Conservation (phyloP, 37 sponge, comb jelly and placozoan genomes). For the Amphimedon queenslandica region DNA sequence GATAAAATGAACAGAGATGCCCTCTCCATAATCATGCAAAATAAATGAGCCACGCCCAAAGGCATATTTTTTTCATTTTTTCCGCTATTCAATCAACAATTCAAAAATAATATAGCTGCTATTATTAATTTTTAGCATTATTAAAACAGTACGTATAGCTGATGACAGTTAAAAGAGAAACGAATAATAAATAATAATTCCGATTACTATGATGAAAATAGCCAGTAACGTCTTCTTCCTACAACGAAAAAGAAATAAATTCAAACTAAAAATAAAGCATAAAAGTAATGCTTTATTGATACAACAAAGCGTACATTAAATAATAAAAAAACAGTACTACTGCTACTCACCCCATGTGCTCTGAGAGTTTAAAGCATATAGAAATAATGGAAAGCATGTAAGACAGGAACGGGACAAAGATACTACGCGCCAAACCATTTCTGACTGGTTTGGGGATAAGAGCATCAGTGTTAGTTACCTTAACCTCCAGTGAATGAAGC, state of each 20-base stretch:
- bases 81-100: too few relatives aligned
- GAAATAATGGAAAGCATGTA: neutral
- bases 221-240: neutral
- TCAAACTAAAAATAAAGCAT: too few relatives aligned
- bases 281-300: too few relatives aligned
- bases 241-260: neutral
- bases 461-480: neutral
- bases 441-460: neutral
- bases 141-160: neutral
- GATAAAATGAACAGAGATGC: too few relatives aligned
- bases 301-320: neutral
- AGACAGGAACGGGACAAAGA: neutral
- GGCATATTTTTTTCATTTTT: too few relatives aligned
- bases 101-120: too few relatives aligned
- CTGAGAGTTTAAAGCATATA: neutral
- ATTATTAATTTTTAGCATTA: too few relatives aligned
- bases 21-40: too few relatives aligned
- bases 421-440: neutral
- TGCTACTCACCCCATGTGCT: neutral
- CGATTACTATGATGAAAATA: neutral
- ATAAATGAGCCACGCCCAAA: too few relatives aligned
- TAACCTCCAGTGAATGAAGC: neutral
- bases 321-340: neutral
- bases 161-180: neutral
- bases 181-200: neutral